Conservation (phyloP, 2,888 invertebrate species). For the Nephrotoma appendiculata region DNA sequence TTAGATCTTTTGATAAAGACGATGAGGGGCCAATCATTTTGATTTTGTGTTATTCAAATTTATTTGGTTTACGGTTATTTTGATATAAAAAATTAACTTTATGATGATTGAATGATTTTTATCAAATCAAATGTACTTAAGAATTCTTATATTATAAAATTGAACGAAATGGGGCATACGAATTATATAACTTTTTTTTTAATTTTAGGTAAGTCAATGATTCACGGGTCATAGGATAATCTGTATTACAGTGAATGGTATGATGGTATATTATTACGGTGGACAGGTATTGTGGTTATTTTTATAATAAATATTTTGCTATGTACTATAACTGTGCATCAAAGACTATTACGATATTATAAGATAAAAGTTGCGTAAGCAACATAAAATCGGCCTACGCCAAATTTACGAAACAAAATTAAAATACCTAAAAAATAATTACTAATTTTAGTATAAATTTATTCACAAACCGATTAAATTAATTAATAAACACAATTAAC, state of each 20-base stretch:
- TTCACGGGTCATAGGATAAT: background rate
- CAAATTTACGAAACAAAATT: too few relatives aligned
- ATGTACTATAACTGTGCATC: too few relatives aligned
- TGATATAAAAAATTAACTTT: background rate
- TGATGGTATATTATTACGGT: background rate
- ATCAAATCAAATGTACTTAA: background rate
- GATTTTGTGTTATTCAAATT: background rate
- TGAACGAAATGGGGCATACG: background rate
- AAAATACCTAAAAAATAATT: too few relatives aligned
- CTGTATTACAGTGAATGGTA: background rate
- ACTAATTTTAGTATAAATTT: too few relatives aligned
- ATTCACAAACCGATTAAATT: background rate
- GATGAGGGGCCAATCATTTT: background rate
- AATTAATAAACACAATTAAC: background rate
- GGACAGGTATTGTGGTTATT: background rate
- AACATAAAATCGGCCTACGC: too few relatives aligned
- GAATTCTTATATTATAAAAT: background rate
- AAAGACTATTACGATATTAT: too few relatives aligned
- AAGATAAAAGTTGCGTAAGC: too few relatives aligned
- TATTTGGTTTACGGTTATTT: background rate
- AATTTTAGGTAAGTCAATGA: background rate
- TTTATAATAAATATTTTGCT: background rate
- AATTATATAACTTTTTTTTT: background rate
- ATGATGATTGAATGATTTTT: background rate
- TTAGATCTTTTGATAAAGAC: background rate